A percentile compares a stretch with the other conserved stretches of the same genome.
Conservation (phyloP, 2,113 vertebrate genomes). For the Danio rerio region DNA sequence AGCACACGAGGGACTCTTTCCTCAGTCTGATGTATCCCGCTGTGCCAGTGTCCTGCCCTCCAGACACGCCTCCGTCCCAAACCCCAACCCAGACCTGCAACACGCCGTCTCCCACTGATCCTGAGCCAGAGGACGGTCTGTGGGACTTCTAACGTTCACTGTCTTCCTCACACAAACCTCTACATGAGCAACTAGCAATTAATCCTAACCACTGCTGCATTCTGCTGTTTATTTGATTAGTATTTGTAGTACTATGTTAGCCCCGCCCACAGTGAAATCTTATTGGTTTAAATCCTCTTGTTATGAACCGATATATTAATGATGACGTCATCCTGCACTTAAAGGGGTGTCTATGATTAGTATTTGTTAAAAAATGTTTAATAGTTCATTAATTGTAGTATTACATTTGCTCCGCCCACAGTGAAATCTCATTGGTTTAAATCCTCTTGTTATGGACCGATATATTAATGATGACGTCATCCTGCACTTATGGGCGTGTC, state of each 20-base stretch:
- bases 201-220: too few species aligned
- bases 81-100: conserved; percentile 65
- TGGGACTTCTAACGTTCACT: conserved; percentile 74
- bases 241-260: too few species aligned
- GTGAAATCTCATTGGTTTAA: not conserved
- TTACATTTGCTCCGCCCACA: not conserved
- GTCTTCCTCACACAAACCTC: not conserved
- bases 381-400: too few species aligned
- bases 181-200: not conserved
- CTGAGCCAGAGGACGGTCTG: conserved; percentile 59
- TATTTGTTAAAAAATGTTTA: too few species aligned
- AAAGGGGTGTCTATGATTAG: too few species aligned
- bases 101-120: conserved; percentile 24
- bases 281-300: too few species aligned
- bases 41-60: conserved; percentile 76
- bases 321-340: too few species aligned
- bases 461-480: not conserved
- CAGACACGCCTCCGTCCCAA: conserved; percentile 66
- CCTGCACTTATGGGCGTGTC: not conserved
- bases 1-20: conserved; percentile 85
- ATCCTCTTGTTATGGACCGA: not conserved
- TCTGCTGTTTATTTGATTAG: too few species aligned
- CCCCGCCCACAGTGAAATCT: too few species aligned
- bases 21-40: conserved; percentile 89
- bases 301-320: too few species aligned